These are phyloP conservation scores for Microplitis deprimator DNA, from an alignment of 2,888 invertebrate genomes.

Conservation along the genomic window DNA sequence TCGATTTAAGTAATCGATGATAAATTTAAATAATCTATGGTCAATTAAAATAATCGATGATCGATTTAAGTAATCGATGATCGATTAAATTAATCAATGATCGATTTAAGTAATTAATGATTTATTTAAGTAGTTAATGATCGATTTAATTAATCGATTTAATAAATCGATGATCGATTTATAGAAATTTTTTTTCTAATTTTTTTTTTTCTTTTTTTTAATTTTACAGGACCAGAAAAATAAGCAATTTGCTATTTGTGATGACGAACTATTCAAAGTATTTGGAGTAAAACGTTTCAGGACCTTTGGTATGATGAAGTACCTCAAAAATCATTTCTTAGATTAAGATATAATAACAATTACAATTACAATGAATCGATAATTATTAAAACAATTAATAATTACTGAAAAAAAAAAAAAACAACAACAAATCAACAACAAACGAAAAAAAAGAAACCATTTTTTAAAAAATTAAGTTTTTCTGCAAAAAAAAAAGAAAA, in stretches of 20 bases:
- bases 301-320: constrained; percentile 98
- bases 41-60: too few species aligned
- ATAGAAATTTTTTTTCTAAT: background rate
- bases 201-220: constrained; percentile 42
- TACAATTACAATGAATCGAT: constrained; percentile 7
- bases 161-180: constrained; percentile 11
- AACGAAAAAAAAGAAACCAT: background rate
- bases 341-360: constrained; percentile 70
- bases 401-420: background rate
- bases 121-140: too few species aligned
- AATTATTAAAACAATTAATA: background rate
- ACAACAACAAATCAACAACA: background rate
- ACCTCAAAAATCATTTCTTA: constrained; percentile 90
- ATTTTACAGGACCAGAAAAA: constrained; percentile 87
- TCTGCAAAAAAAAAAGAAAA: background rate
- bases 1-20: too few species aligned
- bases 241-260: constrained; percentile 95
- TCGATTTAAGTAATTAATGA: too few species aligned
- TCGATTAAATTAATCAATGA: too few species aligned
- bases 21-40: too few species aligned
- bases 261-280: constrained; percentile 89
- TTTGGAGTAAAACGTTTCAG: constrained; percentile 94
- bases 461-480: background rate
- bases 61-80: too few species aligned
- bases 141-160: background rate